These are phyloP conservation scores for Knipowitschia caucasica DNA, from an alignment of 2,797 vertebrate genomes.

Conservation along the genomic window DNA sequence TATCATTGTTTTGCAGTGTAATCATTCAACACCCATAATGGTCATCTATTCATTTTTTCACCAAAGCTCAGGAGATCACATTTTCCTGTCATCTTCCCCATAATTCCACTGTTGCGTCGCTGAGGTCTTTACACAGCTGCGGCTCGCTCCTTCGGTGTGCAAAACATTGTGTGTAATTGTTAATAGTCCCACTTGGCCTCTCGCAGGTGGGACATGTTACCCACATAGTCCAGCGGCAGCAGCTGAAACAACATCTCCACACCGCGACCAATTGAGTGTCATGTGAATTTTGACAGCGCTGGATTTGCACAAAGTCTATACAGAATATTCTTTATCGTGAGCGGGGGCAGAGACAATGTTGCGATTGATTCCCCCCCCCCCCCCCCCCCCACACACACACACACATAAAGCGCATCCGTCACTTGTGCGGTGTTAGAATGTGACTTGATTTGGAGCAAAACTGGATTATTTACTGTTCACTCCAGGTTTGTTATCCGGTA, in stretches of 20 bases:
- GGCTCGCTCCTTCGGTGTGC: constrained; percentile 2
- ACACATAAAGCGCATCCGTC: constrained; percentile 44
- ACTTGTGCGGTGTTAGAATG: constrained; percentile 25
- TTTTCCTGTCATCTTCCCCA: constrained; percentile 11
- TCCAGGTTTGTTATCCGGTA: constrained; percentile 36
- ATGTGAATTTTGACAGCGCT: constrained; percentile 41
- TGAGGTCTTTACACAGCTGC: constrained; percentile 30
- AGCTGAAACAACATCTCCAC: constrained; percentile 70
- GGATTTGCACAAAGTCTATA: constrained; percentile 54
- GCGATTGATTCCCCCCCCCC: constrained; percentile 14
- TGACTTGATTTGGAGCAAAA: constrained; percentile 50
- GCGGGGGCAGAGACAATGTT: constrained; percentile 14
- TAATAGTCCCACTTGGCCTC: constrained; percentile 24
- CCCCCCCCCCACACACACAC: too few relatives aligned
- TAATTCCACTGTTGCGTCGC: constrained; percentile 1
- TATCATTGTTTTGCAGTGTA: too few relatives aligned
- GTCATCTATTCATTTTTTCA: constrained; percentile 3
- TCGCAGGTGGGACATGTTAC: constrained; percentile 68
- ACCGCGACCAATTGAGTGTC: constrained; percentile 51
- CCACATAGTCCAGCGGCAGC: constrained; percentile 49
- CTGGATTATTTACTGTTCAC: constrained; percentile 44
- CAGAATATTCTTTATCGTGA: constrained; percentile 38
- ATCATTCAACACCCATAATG: background rate
- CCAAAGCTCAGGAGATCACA: background rate
- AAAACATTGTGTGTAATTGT: constrained; percentile 15